A percentile compares a stretch with the other conserved stretches of the same genome.
phyloP scores from a whole-genome alignment of 2,113 vertebrate genomes.

The Oryzias javanicus region DNA sequence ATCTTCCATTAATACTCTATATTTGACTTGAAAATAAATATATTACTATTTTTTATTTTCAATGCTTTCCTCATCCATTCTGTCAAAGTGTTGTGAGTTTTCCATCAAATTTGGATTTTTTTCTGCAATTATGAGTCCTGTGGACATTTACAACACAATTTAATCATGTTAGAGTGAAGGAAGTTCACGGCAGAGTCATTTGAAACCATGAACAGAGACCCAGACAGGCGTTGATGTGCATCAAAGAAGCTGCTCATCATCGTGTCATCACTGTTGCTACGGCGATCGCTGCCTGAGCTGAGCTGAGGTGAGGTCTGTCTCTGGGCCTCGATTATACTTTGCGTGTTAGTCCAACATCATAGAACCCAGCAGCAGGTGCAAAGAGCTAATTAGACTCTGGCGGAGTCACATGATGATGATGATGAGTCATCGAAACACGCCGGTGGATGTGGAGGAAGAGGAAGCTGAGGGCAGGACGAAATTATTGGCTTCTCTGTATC shows the following conservation, averaged over 20 bases:
- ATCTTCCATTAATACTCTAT: too few relatives aligned
- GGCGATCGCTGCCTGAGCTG: conserved; percentile 22
- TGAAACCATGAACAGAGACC: conserved; percentile 2
- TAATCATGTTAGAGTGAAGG: background rate
- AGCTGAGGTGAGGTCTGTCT: conserved; percentile 29
- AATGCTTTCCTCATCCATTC: too few relatives aligned
- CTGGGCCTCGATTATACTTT: conserved; percentile 56
- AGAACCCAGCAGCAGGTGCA: conserved; percentile 61
- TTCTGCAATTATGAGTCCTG: background rate
- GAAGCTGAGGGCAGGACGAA: conserved; percentile 42
- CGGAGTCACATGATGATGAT: conserved; percentile 56
- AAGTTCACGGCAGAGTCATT: background rate
- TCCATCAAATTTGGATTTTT: background rate
- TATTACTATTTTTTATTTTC: too few relatives aligned
- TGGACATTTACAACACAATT: conserved; percentile 4
- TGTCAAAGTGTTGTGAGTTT: background rate
- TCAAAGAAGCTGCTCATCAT: conserved; percentile 28
- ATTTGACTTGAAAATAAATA: too few relatives aligned
- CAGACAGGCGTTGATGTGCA: conserved; percentile 16
- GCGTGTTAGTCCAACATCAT: conserved; percentile 44
- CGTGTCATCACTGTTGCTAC: conserved; percentile 16
- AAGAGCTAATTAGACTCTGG: conserved; percentile 60
- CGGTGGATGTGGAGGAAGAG: conserved; percentile 34
- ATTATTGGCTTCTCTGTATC: conserved; percentile 35
- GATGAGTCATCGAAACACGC: conserved; percentile 54